These are phyloP conservation scores for Macroramphosus scolopax DNA, from an alignment of 2,797 vertebrate genomes.

Conservation along the genomic window DNA sequence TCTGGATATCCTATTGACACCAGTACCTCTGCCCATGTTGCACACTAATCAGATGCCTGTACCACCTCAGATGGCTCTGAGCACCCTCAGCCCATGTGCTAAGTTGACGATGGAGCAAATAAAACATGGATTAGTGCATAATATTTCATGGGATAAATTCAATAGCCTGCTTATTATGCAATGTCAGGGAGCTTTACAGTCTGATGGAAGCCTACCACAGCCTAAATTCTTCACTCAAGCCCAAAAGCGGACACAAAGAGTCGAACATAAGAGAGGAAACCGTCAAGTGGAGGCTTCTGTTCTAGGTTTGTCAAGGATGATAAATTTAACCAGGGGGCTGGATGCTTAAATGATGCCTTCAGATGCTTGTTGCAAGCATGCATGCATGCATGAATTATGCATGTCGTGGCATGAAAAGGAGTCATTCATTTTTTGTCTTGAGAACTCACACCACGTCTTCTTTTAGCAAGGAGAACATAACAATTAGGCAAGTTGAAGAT, in stretches of 20 bases:
- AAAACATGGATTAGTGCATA: slow-evolving; percentile 43
- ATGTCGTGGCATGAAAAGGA: no score
- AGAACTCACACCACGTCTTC: no score
- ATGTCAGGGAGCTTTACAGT: slow-evolving; percentile 26
- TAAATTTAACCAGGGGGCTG: background rate
- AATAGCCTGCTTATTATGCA: slow-evolving; percentile 46
- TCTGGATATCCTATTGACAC: background rate
- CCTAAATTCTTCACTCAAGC: slow-evolving; percentile 7
- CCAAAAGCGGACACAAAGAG: slow-evolving; percentile 2
- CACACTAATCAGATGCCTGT: background rate
- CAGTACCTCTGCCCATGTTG: background rate
- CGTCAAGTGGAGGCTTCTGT: slow-evolving; percentile 4
- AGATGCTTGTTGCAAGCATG: background rate
- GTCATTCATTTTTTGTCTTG: no score
- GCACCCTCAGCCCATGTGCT: background rate
- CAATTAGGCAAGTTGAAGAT: no score
- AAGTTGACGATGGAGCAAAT: slow-evolving; percentile 35
- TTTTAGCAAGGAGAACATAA: no score
- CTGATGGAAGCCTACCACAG: slow-evolving; percentile 18
- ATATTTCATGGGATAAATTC: slow-evolving; percentile 42
- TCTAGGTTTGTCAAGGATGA: slow-evolving; percentile 4
- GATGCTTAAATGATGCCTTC: background rate
- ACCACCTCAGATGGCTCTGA: background rate
- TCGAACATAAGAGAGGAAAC: background rate
- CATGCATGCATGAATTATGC: no score